These are phyloP conservation scores for Amiota communis DNA, from an alignment of 2,888 invertebrate species.

Conservation along the genomic window DNA sequence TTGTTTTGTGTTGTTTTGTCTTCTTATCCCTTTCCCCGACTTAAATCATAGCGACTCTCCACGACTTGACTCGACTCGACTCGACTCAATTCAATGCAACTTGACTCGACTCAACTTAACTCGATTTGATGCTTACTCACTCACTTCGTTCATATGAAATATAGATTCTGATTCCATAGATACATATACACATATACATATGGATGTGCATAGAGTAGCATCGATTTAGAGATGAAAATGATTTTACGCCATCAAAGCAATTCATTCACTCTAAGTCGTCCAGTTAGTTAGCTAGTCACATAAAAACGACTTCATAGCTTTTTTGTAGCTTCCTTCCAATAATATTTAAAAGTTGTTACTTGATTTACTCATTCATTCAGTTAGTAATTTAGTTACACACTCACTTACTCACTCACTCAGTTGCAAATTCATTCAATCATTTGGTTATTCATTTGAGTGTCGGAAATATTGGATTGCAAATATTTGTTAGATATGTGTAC, in stretches of 20 bases:
- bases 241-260: no score
- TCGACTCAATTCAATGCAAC: no score
- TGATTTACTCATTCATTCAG: background rate
- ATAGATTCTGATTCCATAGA: no score
- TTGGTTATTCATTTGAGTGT: conserved; percentile 13
- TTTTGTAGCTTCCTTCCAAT: background rate
- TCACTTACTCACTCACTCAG: conserved; percentile 16
- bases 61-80: no score
- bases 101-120: no score
- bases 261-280: no score
- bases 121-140: no score
- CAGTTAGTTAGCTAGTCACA: background rate
- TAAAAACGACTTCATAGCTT: background rate
- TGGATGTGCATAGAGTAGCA: no score
- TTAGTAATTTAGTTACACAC: background rate
- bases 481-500: conserved; percentile 44
- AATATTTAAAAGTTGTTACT: background rate
- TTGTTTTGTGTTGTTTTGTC: background rate
- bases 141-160: no score
- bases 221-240: no score
- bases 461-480: conserved; percentile 46
- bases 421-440: conserved; percentile 10
- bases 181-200: background rate
- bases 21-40: background rate
- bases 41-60: no score